Evolutionary conservation across 2,888 invertebrate species (phyloP), one percentile per base, ranked within the genome.

Genomic region (Clusia tigrina): DNA sequence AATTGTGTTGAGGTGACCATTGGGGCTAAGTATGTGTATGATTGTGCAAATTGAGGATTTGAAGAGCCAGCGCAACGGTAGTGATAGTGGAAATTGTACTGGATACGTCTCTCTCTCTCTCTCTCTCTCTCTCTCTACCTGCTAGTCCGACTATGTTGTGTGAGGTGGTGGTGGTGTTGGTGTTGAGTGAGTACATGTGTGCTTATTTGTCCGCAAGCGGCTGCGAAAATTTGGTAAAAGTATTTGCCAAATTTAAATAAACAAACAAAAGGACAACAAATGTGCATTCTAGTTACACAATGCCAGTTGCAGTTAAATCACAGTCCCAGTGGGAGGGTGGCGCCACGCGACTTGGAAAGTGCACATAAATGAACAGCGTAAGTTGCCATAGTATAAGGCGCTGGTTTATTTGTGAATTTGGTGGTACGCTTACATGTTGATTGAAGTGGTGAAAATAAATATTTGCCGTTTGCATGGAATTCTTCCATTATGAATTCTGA

Each of bases 1-100:
- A 76, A 77, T 72, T 74, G 74, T 74, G 73, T 74, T 75, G 6
- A 72, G 70, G 76, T 77, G 71, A 72, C 73, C 72, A 74, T 74
- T 74, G 73, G 71, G 72, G 69, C 70, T 70, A 72, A 69, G 69
- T 38, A 61, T 58, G 65, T 12, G 32, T 12, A 32, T 32, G 12
- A n/a, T n/a, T n/a, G n/a, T n/a, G n/a, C n/a, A n/a, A n/a, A n/a
- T n/a, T n/a, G n/a, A n/a, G n/a, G n/a, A n/a, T n/a, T n/a, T n/a
- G n/a, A n/a, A n/a, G n/a, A 9, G 32, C 32, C 32, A 12, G 6
- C 12, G 32, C n/a, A 12, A 32, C 32, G 12, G 32, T 12, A 32
- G 32, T 12, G 32, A 12, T 12, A 32, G 32, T 12, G 6, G 32
- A 32, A 32, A 12, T n/a, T 9, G 32, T 32, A 12, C 32, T 32